Conservation (phyloP, 2,113 vertebrate genomes). For the Heptranchias perlo region DNA sequence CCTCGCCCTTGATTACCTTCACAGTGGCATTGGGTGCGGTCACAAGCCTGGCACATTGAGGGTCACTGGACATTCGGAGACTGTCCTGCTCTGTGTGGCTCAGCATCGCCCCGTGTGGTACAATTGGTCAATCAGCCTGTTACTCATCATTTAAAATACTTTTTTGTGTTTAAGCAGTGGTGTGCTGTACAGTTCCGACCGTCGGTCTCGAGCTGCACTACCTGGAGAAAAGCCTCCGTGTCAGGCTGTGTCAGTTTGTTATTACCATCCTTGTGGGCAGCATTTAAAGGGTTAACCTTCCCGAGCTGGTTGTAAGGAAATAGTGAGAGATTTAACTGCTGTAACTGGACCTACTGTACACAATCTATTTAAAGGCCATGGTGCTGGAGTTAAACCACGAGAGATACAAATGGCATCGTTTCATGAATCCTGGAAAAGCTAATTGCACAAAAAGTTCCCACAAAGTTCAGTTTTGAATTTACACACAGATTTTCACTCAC, state of each 20-base stretch:
- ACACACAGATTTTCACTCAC: neutral
- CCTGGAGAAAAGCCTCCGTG: too few relatives aligned
- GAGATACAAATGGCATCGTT: neutral
- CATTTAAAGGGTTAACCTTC: neutral
- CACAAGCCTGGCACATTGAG: too few relatives aligned
- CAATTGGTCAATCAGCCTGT: too few relatives aligned
- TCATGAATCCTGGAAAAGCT: neutral
- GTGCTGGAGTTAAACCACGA: neutral
- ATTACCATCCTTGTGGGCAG: neutral
- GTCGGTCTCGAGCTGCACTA: too few relatives aligned
- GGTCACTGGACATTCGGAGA: too few relatives aligned
- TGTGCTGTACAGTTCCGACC: too few relatives aligned
- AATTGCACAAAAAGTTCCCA: neutral
- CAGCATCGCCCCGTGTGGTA: too few relatives aligned
- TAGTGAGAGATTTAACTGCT: neutral
- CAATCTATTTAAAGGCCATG: neutral
- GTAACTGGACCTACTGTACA: neutral
- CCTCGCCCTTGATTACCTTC: too few relatives aligned
- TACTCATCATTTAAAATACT: too few relatives aligned
- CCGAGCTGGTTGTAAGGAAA: neutral
- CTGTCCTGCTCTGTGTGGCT: too few relatives aligned
- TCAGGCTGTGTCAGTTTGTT: neutral
- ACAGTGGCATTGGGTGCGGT: too few relatives aligned
- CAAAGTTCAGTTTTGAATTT: neutral
- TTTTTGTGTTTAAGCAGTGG: too few relatives aligned